Percentiles rank a stretch among this genome's conserved stretches.
These are phyloP conservation scores for Clarias laeviceps DNA, from an alignment of 2,797 vertebrate species.

Conservation along the genomic window DNA sequence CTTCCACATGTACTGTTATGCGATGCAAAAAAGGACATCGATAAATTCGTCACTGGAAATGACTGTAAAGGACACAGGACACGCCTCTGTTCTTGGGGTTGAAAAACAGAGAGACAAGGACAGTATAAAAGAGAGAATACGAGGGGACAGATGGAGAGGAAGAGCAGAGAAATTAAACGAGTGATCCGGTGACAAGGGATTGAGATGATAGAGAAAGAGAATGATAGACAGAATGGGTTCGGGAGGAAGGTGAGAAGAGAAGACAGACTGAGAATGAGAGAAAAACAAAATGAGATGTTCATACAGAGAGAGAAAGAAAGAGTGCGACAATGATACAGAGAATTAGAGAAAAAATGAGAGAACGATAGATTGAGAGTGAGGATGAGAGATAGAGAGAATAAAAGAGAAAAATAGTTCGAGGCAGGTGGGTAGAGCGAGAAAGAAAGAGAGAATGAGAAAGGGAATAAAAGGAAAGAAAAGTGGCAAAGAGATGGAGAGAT, in stretches of 20 bases:
- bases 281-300: not conserved
- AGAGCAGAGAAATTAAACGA: not conserved
- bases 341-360: too few relatives aligned
- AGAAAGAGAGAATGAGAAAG: not conserved
- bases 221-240: not conserved
- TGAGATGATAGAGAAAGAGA: not conserved
- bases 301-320: not conserved
- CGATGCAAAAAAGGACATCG: not conserved
- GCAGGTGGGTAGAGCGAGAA: not conserved
- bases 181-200: too few relatives aligned
- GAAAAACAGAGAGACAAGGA: not conserved
- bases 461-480: not conserved
- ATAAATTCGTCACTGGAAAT: not conserved
- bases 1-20: not conserved
- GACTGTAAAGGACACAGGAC: constrained; percentile 1
- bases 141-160: not conserved
- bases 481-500: not conserved
- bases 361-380: too few relatives aligned
- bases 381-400: not conserved
- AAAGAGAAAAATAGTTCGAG: not conserved
- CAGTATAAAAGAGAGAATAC: not conserved
- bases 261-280: not conserved
- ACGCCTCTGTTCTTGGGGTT: not conserved
- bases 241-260: too few relatives aligned
- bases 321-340: not conserved